Conservation (phyloP, 2,113 vertebrate genomes). For the Tapirus terrestris region DNA sequence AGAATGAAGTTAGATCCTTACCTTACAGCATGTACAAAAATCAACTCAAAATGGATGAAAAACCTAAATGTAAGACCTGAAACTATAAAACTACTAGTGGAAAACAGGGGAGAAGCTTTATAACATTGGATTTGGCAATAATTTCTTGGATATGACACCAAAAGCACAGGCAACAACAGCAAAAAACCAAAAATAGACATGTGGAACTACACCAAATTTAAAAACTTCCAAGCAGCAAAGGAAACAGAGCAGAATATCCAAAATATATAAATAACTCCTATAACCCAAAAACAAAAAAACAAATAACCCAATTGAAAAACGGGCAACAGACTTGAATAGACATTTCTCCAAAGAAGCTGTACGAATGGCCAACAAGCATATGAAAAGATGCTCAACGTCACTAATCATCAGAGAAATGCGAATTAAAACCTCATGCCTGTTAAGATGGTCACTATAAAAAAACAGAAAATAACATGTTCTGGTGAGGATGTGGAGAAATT, state of each 20-base stretch:
- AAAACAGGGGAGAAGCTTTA: not conserved
- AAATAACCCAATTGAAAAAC: not conserved
- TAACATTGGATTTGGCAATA: not conserved
- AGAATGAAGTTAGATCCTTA: not conserved
- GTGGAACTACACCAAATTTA: not conserved
- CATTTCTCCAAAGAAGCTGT: not conserved
- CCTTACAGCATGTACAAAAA: not conserved
- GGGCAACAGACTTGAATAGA: not conserved
- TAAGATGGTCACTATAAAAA: not conserved
- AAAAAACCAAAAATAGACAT: not conserved
- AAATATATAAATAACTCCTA: too few species aligned
- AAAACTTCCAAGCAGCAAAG: not conserved
- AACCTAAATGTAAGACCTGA: not conserved
- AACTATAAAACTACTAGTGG: not conserved
- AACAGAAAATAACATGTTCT: not conserved
- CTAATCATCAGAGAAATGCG: not conserved
- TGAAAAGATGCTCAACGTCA: not conserved
- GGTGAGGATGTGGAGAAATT: not conserved
- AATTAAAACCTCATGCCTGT: not conserved
- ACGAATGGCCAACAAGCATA: not conserved
- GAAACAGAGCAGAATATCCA: not conserved
- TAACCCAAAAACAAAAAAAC: not conserved
- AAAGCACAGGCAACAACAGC: not conserved
- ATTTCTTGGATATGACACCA: not conserved
- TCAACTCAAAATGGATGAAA: not conserved